These are phyloP conservation scores for Pelodytes ibericus DNA, from an alignment of 2,797 vertebrate genomes.

Conservation along the genomic window DNA sequence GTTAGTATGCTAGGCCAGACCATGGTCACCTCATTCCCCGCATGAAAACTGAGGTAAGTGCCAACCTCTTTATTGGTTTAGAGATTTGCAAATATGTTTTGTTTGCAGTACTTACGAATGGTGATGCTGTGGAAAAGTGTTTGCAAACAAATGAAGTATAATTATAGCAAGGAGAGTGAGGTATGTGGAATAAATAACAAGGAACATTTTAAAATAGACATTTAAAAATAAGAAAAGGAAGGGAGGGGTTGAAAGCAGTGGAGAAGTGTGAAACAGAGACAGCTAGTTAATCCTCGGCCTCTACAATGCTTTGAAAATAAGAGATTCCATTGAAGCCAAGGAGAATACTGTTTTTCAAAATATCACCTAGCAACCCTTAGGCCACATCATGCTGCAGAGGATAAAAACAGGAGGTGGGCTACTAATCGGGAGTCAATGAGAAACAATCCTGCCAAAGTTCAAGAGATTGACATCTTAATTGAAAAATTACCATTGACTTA, in stretches of 20 bases:
- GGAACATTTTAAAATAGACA: too few species aligned
- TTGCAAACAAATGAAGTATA: too few species aligned
- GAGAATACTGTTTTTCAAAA: constrained; percentile 29
- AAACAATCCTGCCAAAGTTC: neutral
- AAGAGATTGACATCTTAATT: neutral
- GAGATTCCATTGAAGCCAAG: constrained; percentile 25
- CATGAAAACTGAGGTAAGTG: too few species aligned
- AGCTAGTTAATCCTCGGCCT: constrained; percentile 10
- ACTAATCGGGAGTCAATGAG: neutral
- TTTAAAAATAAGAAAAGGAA: neutral
- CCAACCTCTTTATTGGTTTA: too few species aligned
- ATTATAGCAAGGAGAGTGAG: too few species aligned
- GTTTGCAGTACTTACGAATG: too few species aligned
- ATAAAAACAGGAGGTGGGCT: neutral
- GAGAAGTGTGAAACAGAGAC: constrained; percentile 17
- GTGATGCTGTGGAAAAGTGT: too few species aligned
- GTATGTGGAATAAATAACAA: too few species aligned
- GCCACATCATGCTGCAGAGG: neutral
- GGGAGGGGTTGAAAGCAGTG: constrained; percentile 7
- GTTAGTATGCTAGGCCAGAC: too few species aligned
- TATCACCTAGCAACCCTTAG: constrained; percentile 45
- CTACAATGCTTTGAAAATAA: constrained; percentile 13
- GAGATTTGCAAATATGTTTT: too few species aligned
- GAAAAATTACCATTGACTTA: neutral
- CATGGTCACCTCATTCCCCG: too few species aligned